Base-by-base conservation (phyloP, 2,113 vertebrate genomes). In the Heteronetta atricapilla region DNA sequence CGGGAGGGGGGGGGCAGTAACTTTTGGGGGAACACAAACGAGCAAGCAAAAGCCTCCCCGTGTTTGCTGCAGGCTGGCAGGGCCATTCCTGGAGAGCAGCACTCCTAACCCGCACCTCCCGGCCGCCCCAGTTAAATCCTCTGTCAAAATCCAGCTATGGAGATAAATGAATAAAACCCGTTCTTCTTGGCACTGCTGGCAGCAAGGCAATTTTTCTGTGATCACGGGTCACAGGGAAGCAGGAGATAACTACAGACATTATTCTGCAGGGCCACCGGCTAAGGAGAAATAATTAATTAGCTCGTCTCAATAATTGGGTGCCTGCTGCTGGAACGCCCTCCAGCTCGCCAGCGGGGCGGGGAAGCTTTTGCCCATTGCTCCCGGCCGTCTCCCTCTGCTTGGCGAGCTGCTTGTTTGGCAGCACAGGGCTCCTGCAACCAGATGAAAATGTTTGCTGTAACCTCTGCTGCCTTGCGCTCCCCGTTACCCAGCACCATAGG, bases 141-240 rank as follows among this genome's bases (percentile, higher is more conserved):
- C 55, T 38, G 31, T 6, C 13, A 28, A 31, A 20, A 17, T 52
- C 19, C 9, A 76, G 12, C 33, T 29, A 10, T 29, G 13, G 25
- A 0, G 0, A 20, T 7, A 21, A 50, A 62, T 8, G 64, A 66
- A 81, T 2, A 7, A 82, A 64, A 26, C 5, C 0, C 1, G 8
- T 59, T 22, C 18, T 46, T 88, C 52, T 56, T n/a, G 77, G 52
- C 31, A 7, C 59, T 11, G 0, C 2, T 18, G 18, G 13, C 5
- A 3, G 23, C 64, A 62, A 33, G 70, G 34, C 7, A 25, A 9
- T 62, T 67, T 26, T 70, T 19, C 60, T 13, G 5, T 2, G 1
- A 11, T 21, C 74, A 58, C 36, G 26, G 33, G 5, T n/a, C 3
- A 2, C n/a, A 29, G 28, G 60, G 46, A 77, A 75, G 42, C 36